Conservation (phyloP, 2,797 vertebrate genomes). For the Sebastolobus altivelis region DNA sequence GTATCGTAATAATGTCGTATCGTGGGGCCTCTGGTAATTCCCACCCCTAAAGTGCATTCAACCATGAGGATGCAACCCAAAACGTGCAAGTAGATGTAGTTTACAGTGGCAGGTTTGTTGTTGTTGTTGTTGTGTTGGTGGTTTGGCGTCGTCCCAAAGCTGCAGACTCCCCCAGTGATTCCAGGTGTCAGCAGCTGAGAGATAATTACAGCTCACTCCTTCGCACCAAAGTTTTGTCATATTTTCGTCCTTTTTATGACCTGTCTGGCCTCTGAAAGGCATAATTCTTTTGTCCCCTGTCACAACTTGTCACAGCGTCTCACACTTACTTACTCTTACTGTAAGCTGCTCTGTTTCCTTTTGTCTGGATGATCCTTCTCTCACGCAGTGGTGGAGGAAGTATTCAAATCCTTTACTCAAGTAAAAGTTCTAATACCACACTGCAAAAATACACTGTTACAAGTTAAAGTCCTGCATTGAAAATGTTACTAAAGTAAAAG, state of each 20-base stretch:
- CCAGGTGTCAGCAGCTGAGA: conserved; percentile 53
- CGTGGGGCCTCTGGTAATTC: no score
- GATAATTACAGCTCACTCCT: conserved; percentile 62
- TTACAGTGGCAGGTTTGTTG: not conserved
- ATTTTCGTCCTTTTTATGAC: conserved; percentile 46
- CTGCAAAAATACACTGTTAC: no score
- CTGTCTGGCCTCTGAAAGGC: not conserved
- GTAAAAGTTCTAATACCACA: no score
- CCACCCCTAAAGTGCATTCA: not conserved
- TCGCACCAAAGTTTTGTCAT: conserved; percentile 31
- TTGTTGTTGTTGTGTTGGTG: conserved; percentile 12
- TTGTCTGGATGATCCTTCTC: not conserved
- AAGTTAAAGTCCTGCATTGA: not conserved
- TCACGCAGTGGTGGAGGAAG: rapidly evolving
- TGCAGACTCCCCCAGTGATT: conserved; percentile 4
- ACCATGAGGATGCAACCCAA: not conserved
- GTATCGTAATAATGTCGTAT: no score
- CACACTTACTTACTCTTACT: not conserved
- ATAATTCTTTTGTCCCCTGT: conserved; percentile 42
- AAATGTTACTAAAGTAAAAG: not conserved
- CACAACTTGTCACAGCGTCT: conserved; percentile 35
- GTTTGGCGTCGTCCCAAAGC: not conserved
- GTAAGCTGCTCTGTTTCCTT: not conserved
- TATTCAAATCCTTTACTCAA: no score
- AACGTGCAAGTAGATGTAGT: not conserved